A percentile compares a stretch with the other conserved stretches of the same genome.
These are phyloP conservation scores for Indri indri DNA, from an alignment of 2,113 vertebrate species.

Conservation along the genomic window DNA sequence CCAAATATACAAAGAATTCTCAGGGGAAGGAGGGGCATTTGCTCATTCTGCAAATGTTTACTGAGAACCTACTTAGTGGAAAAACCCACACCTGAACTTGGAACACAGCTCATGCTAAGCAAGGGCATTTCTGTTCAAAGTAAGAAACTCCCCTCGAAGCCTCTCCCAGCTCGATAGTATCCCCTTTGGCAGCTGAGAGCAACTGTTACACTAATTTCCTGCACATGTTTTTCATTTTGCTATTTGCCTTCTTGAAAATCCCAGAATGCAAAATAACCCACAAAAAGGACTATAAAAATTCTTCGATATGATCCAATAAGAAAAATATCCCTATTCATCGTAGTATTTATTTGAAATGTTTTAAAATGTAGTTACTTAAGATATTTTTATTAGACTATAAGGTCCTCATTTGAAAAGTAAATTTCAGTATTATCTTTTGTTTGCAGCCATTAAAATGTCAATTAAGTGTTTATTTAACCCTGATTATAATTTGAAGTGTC, in stretches of 20 bases:
- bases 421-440: slow-evolving; percentile 39
- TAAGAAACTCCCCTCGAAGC: neutral
- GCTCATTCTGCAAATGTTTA: neutral
- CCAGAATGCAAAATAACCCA: slow-evolving; percentile 64
- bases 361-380: neutral
- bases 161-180: neutral
- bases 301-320: slow-evolving; percentile 68
- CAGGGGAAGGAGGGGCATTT: neutral
- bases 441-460: neutral
- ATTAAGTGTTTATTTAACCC: slow-evolving; percentile 56
- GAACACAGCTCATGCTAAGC: too few relatives aligned
- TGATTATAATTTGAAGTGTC: slow-evolving; percentile 63
- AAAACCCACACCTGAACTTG: neutral
- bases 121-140: neutral
- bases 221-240: slow-evolving; percentile 74
- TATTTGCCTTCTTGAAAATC: slow-evolving; percentile 63
- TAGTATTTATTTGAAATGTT: slow-evolving; percentile 57
- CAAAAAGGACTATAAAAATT: slow-evolving; percentile 49
- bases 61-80: neutral
- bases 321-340: slow-evolving; percentile 33
- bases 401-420: slow-evolving; percentile 43
- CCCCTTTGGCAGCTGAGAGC: neutral
- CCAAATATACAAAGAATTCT: neutral
- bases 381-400: slow-evolving; percentile 54
- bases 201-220: slow-evolving; percentile 56